phyloP scores from a whole-genome alignment of 1,140 invertebrate species.

The Hetaerina americana region DNA sequence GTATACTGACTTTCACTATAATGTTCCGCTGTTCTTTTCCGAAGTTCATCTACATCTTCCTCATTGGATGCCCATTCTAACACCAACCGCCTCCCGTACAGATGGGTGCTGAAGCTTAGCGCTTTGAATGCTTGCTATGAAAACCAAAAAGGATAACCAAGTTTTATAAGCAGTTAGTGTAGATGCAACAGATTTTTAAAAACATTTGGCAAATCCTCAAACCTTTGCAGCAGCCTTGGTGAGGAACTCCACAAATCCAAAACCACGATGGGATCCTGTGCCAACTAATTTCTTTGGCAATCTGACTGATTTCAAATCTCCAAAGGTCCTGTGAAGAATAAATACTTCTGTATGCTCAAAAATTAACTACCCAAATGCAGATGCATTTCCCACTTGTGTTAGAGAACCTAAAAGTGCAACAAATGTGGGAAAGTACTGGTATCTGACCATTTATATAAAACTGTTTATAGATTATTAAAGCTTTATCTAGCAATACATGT shows the following conservation, averaged over 20 bases:
- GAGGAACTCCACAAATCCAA: constrained; percentile 90
- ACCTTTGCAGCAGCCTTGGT: constrained; percentile 87
- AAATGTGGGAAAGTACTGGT: too few relatives aligned
- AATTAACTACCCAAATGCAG: too few relatives aligned
- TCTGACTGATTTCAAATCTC: constrained; percentile 80
- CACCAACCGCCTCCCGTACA: constrained; percentile 88
- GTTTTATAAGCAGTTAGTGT: constrained; percentile 8
- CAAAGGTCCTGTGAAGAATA: constrained; percentile 65
- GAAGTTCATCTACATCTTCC: constrained; percentile 63
- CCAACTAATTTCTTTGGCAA: constrained; percentile 81
- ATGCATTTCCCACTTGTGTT: too few relatives aligned
- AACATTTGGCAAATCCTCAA: constrained; percentile 17
- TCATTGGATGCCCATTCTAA: constrained; percentile 91
- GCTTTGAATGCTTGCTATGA: constrained; percentile 81
- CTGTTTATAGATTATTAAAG: too few relatives aligned
- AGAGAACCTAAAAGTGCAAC: too few relatives aligned
- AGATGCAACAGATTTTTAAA: constrained; percentile 8
- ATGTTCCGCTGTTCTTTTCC: constrained; percentile 70
- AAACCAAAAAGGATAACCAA: constrained; percentile 12
- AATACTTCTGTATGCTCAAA: too few relatives aligned
- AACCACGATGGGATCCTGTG: constrained; percentile 78
- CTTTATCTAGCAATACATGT: too few relatives aligned
- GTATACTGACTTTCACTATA: constrained; percentile 30
- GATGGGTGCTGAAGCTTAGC: constrained; percentile 88
- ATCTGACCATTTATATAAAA: too few relatives aligned